A percentile compares a stretch with the other conserved stretches of the same genome.
Conservation (phyloP, 2,888 invertebrate species). For the Andrena haemorrhoa region DNA sequence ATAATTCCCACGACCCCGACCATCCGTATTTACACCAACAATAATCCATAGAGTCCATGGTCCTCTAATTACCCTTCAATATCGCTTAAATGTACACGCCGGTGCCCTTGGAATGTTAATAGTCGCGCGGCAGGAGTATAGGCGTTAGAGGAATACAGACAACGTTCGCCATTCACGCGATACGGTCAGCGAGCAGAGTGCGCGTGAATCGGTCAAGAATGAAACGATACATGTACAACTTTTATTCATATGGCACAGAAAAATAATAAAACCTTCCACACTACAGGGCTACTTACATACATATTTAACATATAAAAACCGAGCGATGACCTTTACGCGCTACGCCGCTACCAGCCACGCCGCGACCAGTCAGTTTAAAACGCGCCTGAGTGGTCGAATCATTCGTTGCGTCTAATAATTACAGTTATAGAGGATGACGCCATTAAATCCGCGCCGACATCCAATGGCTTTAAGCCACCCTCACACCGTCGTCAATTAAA, state of each 20-base stretch:
- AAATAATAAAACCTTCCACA: constrained; percentile 66
- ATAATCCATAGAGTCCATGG: not conserved
- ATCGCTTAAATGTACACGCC: not conserved
- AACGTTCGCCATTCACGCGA: not conserved
- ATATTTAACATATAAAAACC: constrained; percentile 43
- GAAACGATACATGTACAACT: constrained; percentile 73
- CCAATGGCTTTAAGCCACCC: constrained; percentile 52
- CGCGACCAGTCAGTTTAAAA: constrained; percentile 18
- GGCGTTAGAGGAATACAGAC: constrained; percentile 13
- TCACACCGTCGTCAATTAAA: constrained; percentile 33
- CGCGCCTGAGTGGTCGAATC: not conserved
- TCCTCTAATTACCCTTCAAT: not conserved
- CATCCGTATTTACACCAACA: constrained; percentile 24
- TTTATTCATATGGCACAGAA: constrained; percentile 78
- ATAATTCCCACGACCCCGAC: constrained; percentile 34
- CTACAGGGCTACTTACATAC: constrained; percentile 39
- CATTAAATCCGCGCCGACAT: constrained; percentile 3
- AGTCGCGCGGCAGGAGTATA: not conserved
- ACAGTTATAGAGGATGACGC: constrained; percentile 19
- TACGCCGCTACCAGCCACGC: constrained; percentile 37
- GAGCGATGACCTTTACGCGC: constrained; percentile 32
- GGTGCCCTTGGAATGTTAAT: not conserved
- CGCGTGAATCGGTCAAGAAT: constrained; percentile 19
- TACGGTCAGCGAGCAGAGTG: constrained; percentile 6
- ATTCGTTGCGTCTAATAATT: not conserved